phyloP scores from a whole-genome alignment of 2,113 vertebrate species.

The Sinocyclocheilus anshuiensis region DNA sequence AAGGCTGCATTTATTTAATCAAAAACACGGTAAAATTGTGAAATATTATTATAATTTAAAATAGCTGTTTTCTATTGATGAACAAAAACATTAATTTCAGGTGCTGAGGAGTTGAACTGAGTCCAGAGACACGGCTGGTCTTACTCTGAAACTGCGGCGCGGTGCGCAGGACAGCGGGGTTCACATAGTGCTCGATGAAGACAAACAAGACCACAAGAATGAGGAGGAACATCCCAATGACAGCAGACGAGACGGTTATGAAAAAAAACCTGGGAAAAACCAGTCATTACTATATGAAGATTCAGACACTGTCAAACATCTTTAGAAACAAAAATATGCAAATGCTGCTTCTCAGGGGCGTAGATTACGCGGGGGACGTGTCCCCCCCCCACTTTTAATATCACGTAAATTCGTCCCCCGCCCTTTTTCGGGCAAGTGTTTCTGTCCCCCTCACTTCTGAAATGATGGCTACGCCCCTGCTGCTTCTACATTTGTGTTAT shows the following conservation, averaged over 20 bases:
- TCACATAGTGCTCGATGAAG: constrained; percentile 74
- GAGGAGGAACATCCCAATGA: constrained; percentile 64
- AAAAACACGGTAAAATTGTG: not conserved
- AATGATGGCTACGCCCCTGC: too few relatives aligned
- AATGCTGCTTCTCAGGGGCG: not conserved
- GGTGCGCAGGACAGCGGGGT: constrained; percentile 70
- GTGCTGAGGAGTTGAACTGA: not conserved
- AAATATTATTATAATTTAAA: not conserved
- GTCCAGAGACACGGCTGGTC: constrained; percentile 9
- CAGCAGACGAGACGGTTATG: constrained; percentile 71
- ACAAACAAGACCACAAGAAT: constrained; percentile 71
- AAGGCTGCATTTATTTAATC: not conserved
- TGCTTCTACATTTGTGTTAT: not conserved
- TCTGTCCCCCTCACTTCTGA: too few relatives aligned
- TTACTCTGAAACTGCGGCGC: constrained; percentile 75
- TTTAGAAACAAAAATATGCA: not conserved
- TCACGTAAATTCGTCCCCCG: too few relatives aligned
- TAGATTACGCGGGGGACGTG: too few relatives aligned
- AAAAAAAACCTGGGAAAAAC: constrained; percentile 78
- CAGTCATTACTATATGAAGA: not conserved
- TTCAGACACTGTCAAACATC: not conserved
- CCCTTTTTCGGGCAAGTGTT: too few relatives aligned
- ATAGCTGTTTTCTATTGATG: not conserved
- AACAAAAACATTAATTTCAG: not conserved
- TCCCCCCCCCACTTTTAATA: too few relatives aligned